Evolutionary conservation across 2,797 vertebrate genomes (phyloP), one percentile per base, ranked within the genome.

Genomic region (Peromyscus aztecus): DNA sequence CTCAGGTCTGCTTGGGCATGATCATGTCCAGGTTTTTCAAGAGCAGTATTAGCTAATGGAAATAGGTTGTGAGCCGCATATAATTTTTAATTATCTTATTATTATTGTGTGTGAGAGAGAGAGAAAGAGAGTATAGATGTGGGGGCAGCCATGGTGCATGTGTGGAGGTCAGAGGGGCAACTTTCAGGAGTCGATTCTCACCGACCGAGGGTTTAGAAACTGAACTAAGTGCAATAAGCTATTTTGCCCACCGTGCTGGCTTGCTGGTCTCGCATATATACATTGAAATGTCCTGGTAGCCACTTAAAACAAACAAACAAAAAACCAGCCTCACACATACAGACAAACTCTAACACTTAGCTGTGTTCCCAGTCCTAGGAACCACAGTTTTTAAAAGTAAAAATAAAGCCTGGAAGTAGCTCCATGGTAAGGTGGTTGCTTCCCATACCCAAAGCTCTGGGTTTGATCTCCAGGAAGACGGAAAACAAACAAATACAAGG

Each of bases 351-450:
- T 40, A 40, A 13, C 31, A 91, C 24, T 61, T 17, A 94, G 40
- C 34, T 86, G 12, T 69, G 46, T 46, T 43, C 5, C 6, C 4
- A 71, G 8, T 19, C 24, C 31, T 82, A 46, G 19, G 76, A 89
- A 63, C 37, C 78, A 77, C 52, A 52, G 77, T 73, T 89, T 88
- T 90, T 52, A 55, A 76, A 81, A 43, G 80, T 75, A 85, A 92
- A 97, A 95, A 92, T 81, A 61, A 61, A 69, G n/a, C 52, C 29
- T 69, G 40, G 63, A 46, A 73, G 1, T 89, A 52, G 10, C 65
- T 73, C 23, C 24, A 17, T 40, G 34, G 55, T 37, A 73, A 49
- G 49, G 11, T 10, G 40, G 31, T 81, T 63, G 31, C 34, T 69
- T 89, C 57, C 24, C 34, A 71, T 61, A 27, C 40, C 12, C 55